Conservation (phyloP, 2,113 vertebrate genomes). For the Macaca nemestrina region DNA sequence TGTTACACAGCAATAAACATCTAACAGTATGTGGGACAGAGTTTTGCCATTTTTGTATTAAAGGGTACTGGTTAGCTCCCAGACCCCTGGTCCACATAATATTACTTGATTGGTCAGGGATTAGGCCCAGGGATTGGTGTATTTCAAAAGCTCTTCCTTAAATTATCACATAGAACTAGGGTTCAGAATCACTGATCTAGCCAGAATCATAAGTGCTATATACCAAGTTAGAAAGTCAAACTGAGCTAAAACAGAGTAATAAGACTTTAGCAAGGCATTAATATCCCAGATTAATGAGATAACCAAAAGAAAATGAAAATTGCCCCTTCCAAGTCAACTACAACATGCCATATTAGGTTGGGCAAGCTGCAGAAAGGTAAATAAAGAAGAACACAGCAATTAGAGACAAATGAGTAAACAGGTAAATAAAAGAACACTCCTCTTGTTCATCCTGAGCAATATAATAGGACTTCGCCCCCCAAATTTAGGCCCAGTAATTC, state of each 20-base stretch:
- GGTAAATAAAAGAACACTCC: not conserved
- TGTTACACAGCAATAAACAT: not conserved
- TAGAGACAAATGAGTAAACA: not conserved
- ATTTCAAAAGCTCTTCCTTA: not conserved
- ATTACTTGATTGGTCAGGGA: not conserved
- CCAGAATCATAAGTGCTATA: not conserved
- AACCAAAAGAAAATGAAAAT: not conserved
- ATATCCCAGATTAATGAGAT: not conserved
- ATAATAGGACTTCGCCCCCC: not conserved
- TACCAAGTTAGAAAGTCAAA: not conserved
- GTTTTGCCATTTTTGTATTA: constrained; percentile 20
- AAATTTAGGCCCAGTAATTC: not conserved
- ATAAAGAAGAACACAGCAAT: not conserved
- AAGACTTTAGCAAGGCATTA: not conserved
- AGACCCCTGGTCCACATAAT: not conserved
- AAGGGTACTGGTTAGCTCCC: not conserved
- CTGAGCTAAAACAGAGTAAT: not conserved
- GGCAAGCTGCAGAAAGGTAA: not conserved
- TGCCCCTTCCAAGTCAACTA: not conserved
- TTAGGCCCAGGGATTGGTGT: not conserved
- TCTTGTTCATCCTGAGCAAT: not conserved
- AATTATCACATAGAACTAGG: not conserved
- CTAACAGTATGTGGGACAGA: not conserved
- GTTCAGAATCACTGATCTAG: not conserved
- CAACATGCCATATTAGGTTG: not conserved